Evolutionary conservation across 53 echinoderm and acorn worm species (phyloP), one percentile per base, ranked within the genome.

Genomic region (Paelopatides confundens): DNA sequence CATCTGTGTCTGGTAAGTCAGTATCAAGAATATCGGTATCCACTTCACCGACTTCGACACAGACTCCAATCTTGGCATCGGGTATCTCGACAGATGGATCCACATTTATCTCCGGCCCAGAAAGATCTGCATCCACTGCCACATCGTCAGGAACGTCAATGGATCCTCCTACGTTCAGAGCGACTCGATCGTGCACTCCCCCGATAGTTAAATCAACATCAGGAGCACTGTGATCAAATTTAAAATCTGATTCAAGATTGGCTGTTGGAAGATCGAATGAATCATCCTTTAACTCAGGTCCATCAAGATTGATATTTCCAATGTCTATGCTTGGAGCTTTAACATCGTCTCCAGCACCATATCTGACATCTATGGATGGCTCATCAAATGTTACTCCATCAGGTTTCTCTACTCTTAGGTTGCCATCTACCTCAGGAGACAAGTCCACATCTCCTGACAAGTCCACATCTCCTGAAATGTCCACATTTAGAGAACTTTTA

Each of bases 151-250:
- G 53, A n/a, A 86, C 6, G 21, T 36, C 21, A 14, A 85, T 5
- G 46, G 48, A 64, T 27, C 86, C 71, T 70, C 52, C 86, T 28
- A 15, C 33, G 17, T 50, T n/a, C 37, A 37, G 50, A 71, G 5
- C 35, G 15, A 30, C 39, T 34, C 12, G 52, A 86, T 53, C 53
- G 18, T 29, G 58, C 38, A 47, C 58, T 71, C 71, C 86, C 30
- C 52, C 70, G 52, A 74, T 86, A 48, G 74, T 69, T 4, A 27
- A 3, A 86, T 65, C 74, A 71, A 52, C 66, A 85, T 85, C 79
- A 79, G 79, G 79, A 79, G 24, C 79, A 79, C 14, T 23, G 13
- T 23, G 43, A 51, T 79, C 79, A 29, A 79, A 8, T 2, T 79
- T 79, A 10, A 54, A 3, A 15, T 54, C 79, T 0, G 77, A 47